Evolutionary conservation across 2,797 vertebrate genomes (phyloP).

Genomic region (Takifugu ocellatus): DNA sequence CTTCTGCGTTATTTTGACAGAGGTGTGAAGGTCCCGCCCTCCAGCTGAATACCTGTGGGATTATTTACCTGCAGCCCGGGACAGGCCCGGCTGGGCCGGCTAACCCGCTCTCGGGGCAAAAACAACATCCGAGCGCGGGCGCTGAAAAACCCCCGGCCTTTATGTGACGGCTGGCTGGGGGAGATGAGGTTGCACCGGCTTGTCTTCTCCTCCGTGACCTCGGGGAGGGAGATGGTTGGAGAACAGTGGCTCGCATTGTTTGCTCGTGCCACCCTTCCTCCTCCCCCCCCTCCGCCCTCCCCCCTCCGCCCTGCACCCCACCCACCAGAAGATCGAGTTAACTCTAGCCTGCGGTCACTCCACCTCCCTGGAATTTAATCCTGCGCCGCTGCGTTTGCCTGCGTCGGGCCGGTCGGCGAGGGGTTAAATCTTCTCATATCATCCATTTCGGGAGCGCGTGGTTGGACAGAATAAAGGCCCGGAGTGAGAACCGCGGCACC

Average conservation of each 20-base stretch:
- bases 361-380: constrained; percentile 67
- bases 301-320: constrained; percentile 60
- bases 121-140: constrained; percentile 60
- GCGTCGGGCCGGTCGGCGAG: constrained; percentile 40
- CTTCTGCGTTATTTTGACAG: constrained; percentile 22
- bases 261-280: constrained; percentile 34
- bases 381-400: constrained; percentile 31
- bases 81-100: constrained; percentile 55
- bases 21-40: constrained; percentile 67
- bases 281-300: constrained; percentile 51
- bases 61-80: constrained; percentile 59
- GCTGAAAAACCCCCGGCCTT: constrained; percentile 71
- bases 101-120: constrained; percentile 59
- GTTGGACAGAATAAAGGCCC: constrained; percentile 36
- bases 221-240: constrained; percentile 67
- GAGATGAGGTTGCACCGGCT: constrained; percentile 73
- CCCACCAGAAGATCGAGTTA: constrained; percentile 71
- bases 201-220: constrained; percentile 70
- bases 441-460: constrained; percentile 46
- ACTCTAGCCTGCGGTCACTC: constrained; percentile 73
- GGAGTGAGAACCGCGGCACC: constrained; percentile 36
- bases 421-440: constrained; percentile 56
- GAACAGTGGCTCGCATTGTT: constrained; percentile 74
- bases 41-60: constrained; percentile 72
- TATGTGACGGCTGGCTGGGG: constrained; percentile 63